Base-by-base conservation (phyloP, 2,888 invertebrate genomes). In the Drosophila hamatofila region DNA sequence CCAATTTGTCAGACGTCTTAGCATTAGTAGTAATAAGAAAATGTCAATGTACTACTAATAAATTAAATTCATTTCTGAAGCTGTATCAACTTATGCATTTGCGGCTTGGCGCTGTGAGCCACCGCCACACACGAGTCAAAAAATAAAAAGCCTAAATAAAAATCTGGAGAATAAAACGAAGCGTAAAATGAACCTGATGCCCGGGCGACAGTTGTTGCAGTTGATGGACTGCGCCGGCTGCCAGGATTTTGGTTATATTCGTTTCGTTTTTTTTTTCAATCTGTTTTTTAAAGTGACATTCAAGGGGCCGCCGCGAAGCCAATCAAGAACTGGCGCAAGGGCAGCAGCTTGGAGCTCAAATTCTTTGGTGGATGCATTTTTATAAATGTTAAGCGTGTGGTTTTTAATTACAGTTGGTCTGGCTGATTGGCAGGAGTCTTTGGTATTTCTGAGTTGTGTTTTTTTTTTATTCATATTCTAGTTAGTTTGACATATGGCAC, bases 281-380 rank as follows among this genome's bases (percentile, higher is more conserved):
- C 61, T 30, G 35, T 27, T 57, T 62, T 66, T 77, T 68, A 57
- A 65, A 51, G 55, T 59, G 81, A 74, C 66, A 81, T 67, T 83
- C 71, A 58, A 75, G 65, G 72, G 54, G 25, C 37, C 27, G 42
- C 81, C 88, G 83, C 87, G 91, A 91, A 91, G 91, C 92, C 91
- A 89, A 91, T 89, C 81, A 91, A 91, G 85, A 90, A 82, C 92
- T 77, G 89, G 46, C 51, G 59, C 58, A 63, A 46, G 52, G 75
- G 80, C 88, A 86, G 70, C 83, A 82, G 78, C 78, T 75, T 80
- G 71, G 63, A 58, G 67, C 71, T 65, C 39, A 62, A 63, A 52
- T 52, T 54, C 16, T 60, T 80, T 64, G 56, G 60, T 71, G 73
- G 66, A 71, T 64, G 62, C 75, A 71, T 57, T 49, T 73, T 68